Base-by-base conservation (phyloP, 2,888 invertebrate genomes). In the Mellilla xanthometata region DNA sequence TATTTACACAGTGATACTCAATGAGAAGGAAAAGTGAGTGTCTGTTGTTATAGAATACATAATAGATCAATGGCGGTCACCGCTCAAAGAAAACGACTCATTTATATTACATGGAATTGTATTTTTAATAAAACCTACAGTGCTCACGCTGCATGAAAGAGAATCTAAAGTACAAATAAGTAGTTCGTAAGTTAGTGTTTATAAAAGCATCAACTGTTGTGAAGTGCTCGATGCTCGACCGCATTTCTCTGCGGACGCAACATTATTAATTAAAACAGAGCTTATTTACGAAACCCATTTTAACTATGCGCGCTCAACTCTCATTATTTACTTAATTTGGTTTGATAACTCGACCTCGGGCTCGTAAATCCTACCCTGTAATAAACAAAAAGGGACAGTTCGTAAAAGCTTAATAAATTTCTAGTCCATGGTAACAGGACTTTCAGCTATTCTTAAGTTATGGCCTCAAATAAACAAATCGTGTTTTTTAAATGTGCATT, bases 321-420 rank as follows among this genome's bases (percentile, higher is more conserved):
- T 45, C 45, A 39, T 45, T 45, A 45, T 45, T 45, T 45, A 45
- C 45, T 45, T 45, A 45, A 45, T 45, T 45, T 39, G 45, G 45
- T 39, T 45, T 43, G 39, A 45, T 45, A 45, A 34, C 34, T 24
- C 24, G 28, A 45, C 32, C 48, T 39, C 31, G 32, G 29, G 34
- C 34, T 23, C 44, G 29, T 48, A 44, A 48, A 44, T 40, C 31
- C 35, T 36, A 35, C 40, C 39, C 30, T 11, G 30, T 29, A 31
- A 24, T 34, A 39, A 33, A 45, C 29, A 45, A 34, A 24, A 30
- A 32, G 28, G 27, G 28, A 32, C 38, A 44, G 38, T 44, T 38
- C 13, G 30, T 24, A 10, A 31, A 31, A 19, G 35, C 44, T 22
- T 28, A 4, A 7, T 28, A 38, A 5, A 22, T 29, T 22, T 23